Evolutionary conservation across 2,113 vertebrate genomes (phyloP).

Genomic region (Phyllostomus hastatus): DNA sequence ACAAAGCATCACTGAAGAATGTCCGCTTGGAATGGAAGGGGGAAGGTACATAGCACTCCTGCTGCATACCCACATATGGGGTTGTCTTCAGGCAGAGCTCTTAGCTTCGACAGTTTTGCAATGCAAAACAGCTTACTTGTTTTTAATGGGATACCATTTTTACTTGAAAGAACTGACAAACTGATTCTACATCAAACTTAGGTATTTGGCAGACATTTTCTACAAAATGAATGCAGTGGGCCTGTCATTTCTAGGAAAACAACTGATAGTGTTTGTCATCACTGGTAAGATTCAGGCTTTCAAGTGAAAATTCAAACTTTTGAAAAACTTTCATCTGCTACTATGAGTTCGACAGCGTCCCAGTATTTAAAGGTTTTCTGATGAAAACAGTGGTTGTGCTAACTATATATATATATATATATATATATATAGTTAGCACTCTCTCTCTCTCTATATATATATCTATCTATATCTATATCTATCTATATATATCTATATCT

Average conservation of each 20-base stretch:
- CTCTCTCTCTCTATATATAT: too few relatives aligned
- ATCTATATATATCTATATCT: too few relatives aligned
- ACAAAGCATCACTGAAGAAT: neutral
- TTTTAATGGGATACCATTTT: neutral
- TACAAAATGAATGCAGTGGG: neutral
- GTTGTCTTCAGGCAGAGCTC: neutral
- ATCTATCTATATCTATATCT: too few relatives aligned
- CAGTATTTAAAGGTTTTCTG: neutral
- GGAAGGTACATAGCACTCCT: neutral
- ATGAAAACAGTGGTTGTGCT: neutral
- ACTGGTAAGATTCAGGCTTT: neutral
- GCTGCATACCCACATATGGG: too few relatives aligned
- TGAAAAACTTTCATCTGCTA: neutral
- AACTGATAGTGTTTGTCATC: neutral
- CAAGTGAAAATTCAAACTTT: slow-evolving; percentile 6
- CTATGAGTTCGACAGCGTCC: neutral
- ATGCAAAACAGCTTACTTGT: neutral
- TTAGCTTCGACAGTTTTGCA: neutral
- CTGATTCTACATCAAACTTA: neutral
- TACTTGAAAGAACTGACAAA: neutral
- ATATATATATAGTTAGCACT: too few relatives aligned
- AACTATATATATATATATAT: too few relatives aligned
- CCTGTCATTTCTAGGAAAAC: neutral
- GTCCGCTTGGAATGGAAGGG: neutral
- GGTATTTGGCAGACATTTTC: neutral